Evolutionary conservation across 2,888 invertebrate species (phyloP).

Genomic region (Cataglyphis altisquamis): DNA sequence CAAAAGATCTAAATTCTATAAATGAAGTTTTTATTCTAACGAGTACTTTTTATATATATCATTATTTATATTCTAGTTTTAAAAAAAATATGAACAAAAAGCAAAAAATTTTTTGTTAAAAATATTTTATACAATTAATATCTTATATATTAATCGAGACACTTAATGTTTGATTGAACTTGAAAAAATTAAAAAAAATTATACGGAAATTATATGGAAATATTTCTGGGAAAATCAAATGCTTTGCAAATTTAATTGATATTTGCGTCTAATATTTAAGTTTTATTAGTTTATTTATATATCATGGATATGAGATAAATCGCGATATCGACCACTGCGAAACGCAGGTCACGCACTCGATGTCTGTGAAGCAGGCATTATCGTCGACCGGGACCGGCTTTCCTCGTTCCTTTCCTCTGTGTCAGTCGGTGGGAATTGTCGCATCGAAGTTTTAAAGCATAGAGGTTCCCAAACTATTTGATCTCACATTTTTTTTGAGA

Average conservation of each 20-base stretch:
- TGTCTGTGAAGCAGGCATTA: constrained; percentile 44
- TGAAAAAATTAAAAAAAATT: not conserved
- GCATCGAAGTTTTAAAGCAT: constrained; percentile 35
- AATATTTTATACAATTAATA: not conserved
- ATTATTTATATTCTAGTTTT: not conserved
- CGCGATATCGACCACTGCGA: constrained; percentile 28
- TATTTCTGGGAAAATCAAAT: constrained; percentile 8
- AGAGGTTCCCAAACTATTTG: constrained; percentile 45
- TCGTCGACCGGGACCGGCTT: constrained; percentile 30
- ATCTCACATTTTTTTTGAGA: not conserved
- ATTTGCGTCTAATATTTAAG: not conserved
- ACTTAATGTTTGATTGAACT: not conserved
- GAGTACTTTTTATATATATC: not conserved
- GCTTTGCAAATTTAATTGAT: not conserved
- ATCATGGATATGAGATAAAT: constrained; percentile 5
- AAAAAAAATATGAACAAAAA: not conserved
- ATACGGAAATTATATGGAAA: not conserved
- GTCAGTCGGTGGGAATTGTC: constrained; percentile 31
- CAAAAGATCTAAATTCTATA: not conserved
- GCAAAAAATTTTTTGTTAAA: not conserved
- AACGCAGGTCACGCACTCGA: constrained; percentile 51
- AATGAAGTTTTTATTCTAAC: not conserved
- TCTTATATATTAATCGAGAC: not conserved
- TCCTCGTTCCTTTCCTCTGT: constrained; percentile 34
- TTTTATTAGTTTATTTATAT: constrained; percentile 15